Evolutionary conservation across 2,888 invertebrate species (phyloP), one percentile per base, ranked within the genome.

Genomic region (Schizaphis graminum): DNA sequence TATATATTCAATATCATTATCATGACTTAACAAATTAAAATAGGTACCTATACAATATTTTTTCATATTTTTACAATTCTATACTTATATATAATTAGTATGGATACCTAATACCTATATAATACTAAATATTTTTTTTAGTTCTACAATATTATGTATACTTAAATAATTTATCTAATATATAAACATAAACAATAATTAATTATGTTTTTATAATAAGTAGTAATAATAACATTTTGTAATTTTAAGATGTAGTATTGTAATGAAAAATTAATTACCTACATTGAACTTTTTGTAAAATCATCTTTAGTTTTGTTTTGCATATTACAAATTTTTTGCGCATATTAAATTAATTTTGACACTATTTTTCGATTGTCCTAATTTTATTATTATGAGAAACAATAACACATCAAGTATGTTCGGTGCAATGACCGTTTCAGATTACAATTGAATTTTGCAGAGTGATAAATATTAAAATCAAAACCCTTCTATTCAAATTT

Each of bases 401-500:
- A 77, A 77, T 77, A 77, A 35, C 56, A 56, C 88, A 41, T 56
- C 56, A 49, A 89, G 41, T 89, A 53, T 35, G n/a, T 35, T 77
- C 77, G 77, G 77, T 89, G 41, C 89, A 44, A 61, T 67, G 89
- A 44, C 47, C 61, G 77, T 91, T 91, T 77, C 91, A 26, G 77
- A 77, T 53, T 35, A 35, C 67, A 49, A 35, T 77, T 49, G 47
- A 21, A 67, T 77, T n/a, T 91, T 41, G 35, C 35, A 84, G 41
- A 26, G 84, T 53, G 28, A 84, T 90, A 84, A 35, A n/a, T 88
- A 67, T 67, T 47, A 67, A 89, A 67, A 84, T 84, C 84, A 84
- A 84, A 84, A 84, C 53, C 91, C 53, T 84, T 84, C 41, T 91
- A 53, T 91, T 91, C 35, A 41, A 91, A 84, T 84, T 35, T 53